Evolutionary conservation across 1,140 invertebrate species (phyloP), one percentile per base, ranked within the genome.

Genomic region (Hirudo medicinalis): DNA sequence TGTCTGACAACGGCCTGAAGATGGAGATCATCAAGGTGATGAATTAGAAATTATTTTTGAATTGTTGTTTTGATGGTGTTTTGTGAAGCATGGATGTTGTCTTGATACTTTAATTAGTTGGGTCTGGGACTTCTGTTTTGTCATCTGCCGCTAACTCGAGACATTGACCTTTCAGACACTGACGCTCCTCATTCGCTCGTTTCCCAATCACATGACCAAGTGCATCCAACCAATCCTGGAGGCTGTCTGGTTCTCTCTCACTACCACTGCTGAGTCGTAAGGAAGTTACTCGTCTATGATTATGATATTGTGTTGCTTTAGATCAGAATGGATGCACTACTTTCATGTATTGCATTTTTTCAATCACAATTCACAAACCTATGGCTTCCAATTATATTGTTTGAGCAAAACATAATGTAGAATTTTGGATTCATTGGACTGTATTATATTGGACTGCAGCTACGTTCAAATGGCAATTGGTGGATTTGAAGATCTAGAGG

Each of bases 201-300:
- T 87, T 77, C 87, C 88, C 0, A 88, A 88, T 78, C 85, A 86
- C 76, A 85, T 90, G 76, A 76, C 83, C 0, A 82, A 83, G 13
- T 90, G 84, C 78, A 81, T 90, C 73, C 83, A 84, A 27, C 84
- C 88, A 76, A 86, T 91, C 57, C 77, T 91, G 54, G 84, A 86
- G 9, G 86, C 87, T 0, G 84, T 90, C 9, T 90, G 89, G 89
- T 85, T 84, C 74, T 86, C 87, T 55, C 83, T 90, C 11, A 89
- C 86, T 53, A 84, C 57, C 57, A 22, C 19, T 25, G 29, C 57
- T 63, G 57, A 63, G 15, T 32, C 22, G 57, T 63, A 32, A 63
- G 57, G 32, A 36, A 36, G 32, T 6, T 36, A 36, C 6, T 36
- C 32, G 6, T 36, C 32, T 36, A 36, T 63, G 11, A 32, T 63